Percentiles rank a stretch among this genome's conserved stretches.
Evolutionary conservation across 1,140 invertebrate genomes (phyloP).

Genomic region (Oreohelix idahoensis): DNA sequence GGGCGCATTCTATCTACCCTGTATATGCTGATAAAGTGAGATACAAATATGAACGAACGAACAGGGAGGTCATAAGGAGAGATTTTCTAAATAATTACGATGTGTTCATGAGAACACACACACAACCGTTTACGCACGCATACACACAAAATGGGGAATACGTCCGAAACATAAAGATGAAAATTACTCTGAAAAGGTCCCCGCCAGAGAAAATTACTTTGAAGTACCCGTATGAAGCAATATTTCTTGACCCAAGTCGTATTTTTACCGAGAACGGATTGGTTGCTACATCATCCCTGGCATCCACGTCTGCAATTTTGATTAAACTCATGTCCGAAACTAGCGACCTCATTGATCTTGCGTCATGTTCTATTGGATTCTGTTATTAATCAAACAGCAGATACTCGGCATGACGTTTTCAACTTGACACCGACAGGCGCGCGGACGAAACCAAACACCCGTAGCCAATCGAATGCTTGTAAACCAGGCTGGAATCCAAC

Average conservation of each 20-base stretch:
- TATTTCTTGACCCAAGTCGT: not conserved
- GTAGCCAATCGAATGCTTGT: conserved; percentile 14
- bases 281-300: conserved; percentile 2
- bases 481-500: not conserved
- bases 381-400: not conserved
- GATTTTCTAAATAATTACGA: not conserved
- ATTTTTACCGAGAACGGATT: not conserved
- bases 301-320: conserved; percentile 1
- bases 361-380: conserved; percentile 8
- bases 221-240: conserved; percentile 9
- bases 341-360: not conserved
- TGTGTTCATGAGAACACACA: not conserved
- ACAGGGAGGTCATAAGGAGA: not conserved
- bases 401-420: not conserved
- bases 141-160: not conserved
- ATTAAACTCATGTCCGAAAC: not conserved
- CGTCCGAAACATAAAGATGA: not conserved
- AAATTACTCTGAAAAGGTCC: conserved; percentile 6
- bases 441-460: not conserved
- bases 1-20: too few relatives aligned
- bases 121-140: not conserved
- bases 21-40: too few relatives aligned
- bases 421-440: not conserved
- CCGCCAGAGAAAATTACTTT: not conserved
- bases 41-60: too few relatives aligned